Evolutionary conservation across 2,888 invertebrate species (phyloP), one percentile per base, ranked within the genome.

Genomic region (Cheilosia pagana): DNA sequence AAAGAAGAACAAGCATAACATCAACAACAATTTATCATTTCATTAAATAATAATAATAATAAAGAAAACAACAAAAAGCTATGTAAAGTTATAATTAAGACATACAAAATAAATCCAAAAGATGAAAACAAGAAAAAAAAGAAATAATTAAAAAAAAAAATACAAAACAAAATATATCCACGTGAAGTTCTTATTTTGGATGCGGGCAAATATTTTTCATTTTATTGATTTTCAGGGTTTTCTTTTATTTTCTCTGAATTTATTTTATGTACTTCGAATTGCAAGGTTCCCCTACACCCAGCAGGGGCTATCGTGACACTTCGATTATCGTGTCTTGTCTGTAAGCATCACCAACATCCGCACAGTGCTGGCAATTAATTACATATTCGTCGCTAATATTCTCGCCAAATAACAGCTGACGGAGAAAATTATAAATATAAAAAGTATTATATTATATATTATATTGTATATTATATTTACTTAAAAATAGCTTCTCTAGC

Each of bases 11-110:
- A 53, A 28, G 6, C 53, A 71, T 16, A 70, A 75, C 70, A 75
- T 70, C 59, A 75, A 57, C 78, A 68, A 79, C 79, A 75, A 71
- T 57, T 81, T 81, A 81, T 79, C 75, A 76, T 79, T 85, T 78
- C 74, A 79, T 76, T 52, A 76, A 55, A 85, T 57, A 50, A 75
- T 75, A 59, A 65, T 41, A 70, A 57, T 62, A 78, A 52, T 23
- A 62, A 53, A 65, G 25, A 16, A 67, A 62, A 72, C 45, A 68
- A 65, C 53, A 60, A 74, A 72, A 78, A 76, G 85, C 81, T 85
- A 85, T 85, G 85, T 85, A 85, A 85, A 85, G 85, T 85, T 81
- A 85, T 67, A 57, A 76, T 85, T 85, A 85, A 85, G 85, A 76
- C 85, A 85, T 71, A 85, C 74, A 85, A 85, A 74, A 76, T 85